These are phyloP conservation scores for Rhombomys opimus DNA, from an alignment of 2,113 vertebrate species.

Conservation along the genomic window DNA sequence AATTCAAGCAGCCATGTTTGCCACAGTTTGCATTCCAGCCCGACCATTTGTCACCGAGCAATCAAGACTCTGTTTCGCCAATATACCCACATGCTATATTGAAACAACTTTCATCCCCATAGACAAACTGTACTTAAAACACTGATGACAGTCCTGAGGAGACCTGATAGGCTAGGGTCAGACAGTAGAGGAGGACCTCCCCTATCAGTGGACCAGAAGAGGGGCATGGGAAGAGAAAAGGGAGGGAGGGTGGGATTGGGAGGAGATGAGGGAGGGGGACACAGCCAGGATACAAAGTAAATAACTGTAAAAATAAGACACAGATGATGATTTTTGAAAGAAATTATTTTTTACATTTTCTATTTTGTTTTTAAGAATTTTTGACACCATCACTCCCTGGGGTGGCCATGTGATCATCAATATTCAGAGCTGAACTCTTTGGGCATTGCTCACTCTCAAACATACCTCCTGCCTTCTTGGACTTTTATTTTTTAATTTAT, in stretches of 20 bases:
- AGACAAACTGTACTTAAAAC: not conserved
- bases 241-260: too few relatives aligned
- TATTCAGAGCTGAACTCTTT: not conserved
- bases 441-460: not conserved
- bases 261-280: too few relatives aligned
- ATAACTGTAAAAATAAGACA: too few relatives aligned
- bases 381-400: not conserved
- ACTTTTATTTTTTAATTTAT: not conserved
- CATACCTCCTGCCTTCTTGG: not conserved
- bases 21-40: not conserved
- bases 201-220: too few relatives aligned
- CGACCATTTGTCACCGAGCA: not conserved
- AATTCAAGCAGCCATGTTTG: slow-evolving; percentile 19
- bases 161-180: too few relatives aligned
- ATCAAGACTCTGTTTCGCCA: not conserved
- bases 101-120: not conserved
- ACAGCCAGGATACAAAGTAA: too few relatives aligned
- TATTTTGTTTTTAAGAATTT: slow-evolving; percentile 31
- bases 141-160: not conserved
- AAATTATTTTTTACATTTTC: slow-evolving; percentile 31
- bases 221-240: too few relatives aligned
- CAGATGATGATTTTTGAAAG: not conserved
- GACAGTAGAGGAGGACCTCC: too few relatives aligned
- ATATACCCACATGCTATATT: not conserved
- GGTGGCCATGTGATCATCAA: not conserved